phyloP scores from a whole-genome alignment of 2,113 vertebrate species.

The Emydocephalus ijimae region DNA sequence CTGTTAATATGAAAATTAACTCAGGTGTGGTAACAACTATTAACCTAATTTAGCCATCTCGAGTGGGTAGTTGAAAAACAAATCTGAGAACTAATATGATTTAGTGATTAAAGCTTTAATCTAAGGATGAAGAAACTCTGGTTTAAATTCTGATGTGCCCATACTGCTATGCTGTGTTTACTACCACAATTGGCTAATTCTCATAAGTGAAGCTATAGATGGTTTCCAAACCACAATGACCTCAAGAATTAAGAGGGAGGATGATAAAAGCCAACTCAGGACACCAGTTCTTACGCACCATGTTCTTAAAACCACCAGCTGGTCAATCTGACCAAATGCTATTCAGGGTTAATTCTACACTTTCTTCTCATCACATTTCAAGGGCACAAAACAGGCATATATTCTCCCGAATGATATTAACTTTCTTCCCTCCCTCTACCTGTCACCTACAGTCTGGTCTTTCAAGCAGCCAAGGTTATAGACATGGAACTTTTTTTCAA shows the following conservation, averaged over 20 bases:
- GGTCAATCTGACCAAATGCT: not conserved
- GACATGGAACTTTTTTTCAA: not conserved
- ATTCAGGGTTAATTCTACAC: not conserved
- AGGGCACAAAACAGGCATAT: not conserved
- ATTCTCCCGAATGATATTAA: not conserved
- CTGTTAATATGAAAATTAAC: constrained; percentile 9
- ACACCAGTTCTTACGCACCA: not conserved
- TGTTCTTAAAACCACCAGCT: not conserved
- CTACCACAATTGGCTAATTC: not conserved
- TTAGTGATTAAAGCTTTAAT: not conserved
- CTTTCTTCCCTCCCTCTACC: not conserved
- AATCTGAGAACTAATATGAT: not conserved
- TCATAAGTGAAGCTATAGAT: not conserved
- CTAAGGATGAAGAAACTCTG: not conserved
- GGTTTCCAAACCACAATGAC: not conserved
- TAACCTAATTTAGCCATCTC: not conserved
- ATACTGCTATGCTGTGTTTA: not conserved
- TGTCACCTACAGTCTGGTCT: not conserved
- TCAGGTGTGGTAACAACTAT: not conserved
- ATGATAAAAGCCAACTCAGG: not conserved
- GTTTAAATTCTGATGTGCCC: not conserved
- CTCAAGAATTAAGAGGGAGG: not conserved
- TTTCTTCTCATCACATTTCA: not conserved
- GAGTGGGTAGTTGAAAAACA: not conserved
- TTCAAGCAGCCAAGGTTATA: not conserved